phyloP scores from a whole-genome alignment of 1,140 invertebrate genomes.

The Caenorhabditis tropicalis region DNA sequence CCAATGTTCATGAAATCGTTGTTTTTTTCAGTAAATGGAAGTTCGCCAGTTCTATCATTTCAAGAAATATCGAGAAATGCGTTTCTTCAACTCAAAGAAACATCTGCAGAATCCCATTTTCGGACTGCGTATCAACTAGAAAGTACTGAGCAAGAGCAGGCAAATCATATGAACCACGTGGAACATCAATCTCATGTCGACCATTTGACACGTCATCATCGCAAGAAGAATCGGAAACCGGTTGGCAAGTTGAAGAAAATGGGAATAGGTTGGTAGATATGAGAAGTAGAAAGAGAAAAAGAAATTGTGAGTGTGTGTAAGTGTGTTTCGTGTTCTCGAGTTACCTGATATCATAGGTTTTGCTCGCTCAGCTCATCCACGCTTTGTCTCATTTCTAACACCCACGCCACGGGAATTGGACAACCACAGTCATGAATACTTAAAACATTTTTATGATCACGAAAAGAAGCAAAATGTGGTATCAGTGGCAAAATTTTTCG shows the following conservation, averaged over 20 bases:
- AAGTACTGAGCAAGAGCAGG: neutral
- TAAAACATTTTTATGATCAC: constrained; percentile 14
- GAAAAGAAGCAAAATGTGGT: neutral
- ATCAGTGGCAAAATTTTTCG: neutral
- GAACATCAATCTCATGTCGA: neutral
- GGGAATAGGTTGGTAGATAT: constrained; percentile 20
- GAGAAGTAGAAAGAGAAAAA: neutral
- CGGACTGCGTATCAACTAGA: constrained; percentile 19
- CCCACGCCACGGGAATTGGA: constrained; percentile 9
- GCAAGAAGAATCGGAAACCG: constrained; percentile 36
- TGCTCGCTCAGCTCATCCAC: constrained; percentile 26
- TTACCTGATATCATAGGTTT: constrained; percentile 36
- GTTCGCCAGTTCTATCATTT: constrained; percentile 17
- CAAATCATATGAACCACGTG: constrained; percentile 9
- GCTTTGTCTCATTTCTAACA: constrained; percentile 26
- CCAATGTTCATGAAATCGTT: neutral
- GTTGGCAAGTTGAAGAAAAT: constrained; percentile 36
- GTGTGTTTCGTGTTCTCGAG: constrained; percentile 42
- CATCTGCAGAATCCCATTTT: neutral
- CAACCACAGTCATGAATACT: neutral
- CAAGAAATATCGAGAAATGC: constrained; percentile 31
- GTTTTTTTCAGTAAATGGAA: constrained; percentile 1
- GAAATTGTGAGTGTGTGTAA: neutral
- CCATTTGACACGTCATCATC: constrained; percentile 9
- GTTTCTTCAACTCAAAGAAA: constrained; percentile 34